Conservation (phyloP, 2,113 vertebrate genomes). For the Macrotus californicus region DNA sequence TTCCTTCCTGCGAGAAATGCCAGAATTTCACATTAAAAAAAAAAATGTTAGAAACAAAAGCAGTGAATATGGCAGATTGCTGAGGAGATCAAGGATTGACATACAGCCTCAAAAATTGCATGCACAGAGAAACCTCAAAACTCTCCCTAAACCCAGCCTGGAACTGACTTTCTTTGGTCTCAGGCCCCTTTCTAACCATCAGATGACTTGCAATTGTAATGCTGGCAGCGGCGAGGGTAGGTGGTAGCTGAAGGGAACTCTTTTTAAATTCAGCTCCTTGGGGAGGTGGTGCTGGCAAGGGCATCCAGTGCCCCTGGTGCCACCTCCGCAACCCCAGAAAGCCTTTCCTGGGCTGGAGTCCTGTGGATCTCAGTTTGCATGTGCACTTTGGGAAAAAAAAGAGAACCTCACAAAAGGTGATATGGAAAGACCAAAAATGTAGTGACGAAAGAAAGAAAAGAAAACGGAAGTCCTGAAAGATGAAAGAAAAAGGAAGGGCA, state of each 20-base stretch:
- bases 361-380: not conserved
- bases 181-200: conserved; percentile 37
- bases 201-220: not conserved
- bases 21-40: not conserved
- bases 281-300: conserved; percentile 43
- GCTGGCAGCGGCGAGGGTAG: not conserved
- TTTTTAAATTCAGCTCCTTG: not conserved
- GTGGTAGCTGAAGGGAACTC: conserved; percentile 39
- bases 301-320: not conserved
- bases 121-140: conserved; percentile 25
- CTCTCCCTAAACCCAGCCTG: conserved; percentile 19
- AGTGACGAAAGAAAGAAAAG: not conserved
- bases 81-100: conserved; percentile 26
- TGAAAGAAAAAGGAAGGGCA: fast-evolving
- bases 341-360: not conserved
- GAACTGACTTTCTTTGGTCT: conserved; percentile 33
- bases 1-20: conserved; percentile 43
- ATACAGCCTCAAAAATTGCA: conserved; percentile 11
- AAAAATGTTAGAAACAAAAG: conserved; percentile 42
- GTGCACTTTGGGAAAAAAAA: not conserved
- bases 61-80: conserved; percentile 22
- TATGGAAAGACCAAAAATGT: not conserved
- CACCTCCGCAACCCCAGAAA: not conserved
- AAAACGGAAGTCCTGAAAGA: not conserved
- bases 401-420: not conserved